A percentile compares a stretch with the other conserved stretches of the same genome.
These are phyloP conservation scores for Coregonus ussuriensis DNA, from an alignment of 2,797 vertebrate species.

Conservation along the genomic window DNA sequence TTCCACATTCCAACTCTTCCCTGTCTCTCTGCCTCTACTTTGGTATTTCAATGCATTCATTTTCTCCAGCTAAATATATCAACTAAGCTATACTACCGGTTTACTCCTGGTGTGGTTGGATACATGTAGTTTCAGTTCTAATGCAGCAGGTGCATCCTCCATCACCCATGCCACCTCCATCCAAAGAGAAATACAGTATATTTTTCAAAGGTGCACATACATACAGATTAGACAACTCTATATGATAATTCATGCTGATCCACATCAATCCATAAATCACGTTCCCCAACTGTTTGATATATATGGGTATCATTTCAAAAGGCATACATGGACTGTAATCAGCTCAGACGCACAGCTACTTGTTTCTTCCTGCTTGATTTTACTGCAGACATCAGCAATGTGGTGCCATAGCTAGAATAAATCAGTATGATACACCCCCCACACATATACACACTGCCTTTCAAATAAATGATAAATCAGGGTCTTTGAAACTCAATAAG, in stretches of 20 bases:
- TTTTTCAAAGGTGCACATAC: not conserved
- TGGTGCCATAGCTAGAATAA: constrained; percentile 25
- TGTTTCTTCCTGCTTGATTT: constrained; percentile 14
- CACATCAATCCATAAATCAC: not conserved
- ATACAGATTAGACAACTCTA: constrained; percentile 7
- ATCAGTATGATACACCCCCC: constrained; percentile 32
- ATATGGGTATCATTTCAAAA: constrained; percentile 1
- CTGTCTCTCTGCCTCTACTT: not conserved
- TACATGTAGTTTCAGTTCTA: not conserved
- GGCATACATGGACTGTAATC: constrained; percentile 14
- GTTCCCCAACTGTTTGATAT: not conserved
- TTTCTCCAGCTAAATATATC: not conserved
- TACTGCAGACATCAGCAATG: constrained; percentile 40
- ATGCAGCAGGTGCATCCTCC: not conserved
- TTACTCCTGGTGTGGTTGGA: not conserved
- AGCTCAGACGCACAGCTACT: constrained; percentile 1
- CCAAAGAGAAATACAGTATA: not conserved
- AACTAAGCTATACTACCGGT: not conserved
- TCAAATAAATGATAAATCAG: constrained; percentile 26
- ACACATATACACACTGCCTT: constrained; percentile 17
- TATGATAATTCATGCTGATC: not conserved
- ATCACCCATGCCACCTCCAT: not conserved
- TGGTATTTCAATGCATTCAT: not conserved
- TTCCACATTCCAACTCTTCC: not conserved
- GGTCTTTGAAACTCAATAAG: constrained; percentile 21